Base-by-base conservation (phyloP, 2,113 vertebrate genomes). In the Gavia stellata region DNA sequence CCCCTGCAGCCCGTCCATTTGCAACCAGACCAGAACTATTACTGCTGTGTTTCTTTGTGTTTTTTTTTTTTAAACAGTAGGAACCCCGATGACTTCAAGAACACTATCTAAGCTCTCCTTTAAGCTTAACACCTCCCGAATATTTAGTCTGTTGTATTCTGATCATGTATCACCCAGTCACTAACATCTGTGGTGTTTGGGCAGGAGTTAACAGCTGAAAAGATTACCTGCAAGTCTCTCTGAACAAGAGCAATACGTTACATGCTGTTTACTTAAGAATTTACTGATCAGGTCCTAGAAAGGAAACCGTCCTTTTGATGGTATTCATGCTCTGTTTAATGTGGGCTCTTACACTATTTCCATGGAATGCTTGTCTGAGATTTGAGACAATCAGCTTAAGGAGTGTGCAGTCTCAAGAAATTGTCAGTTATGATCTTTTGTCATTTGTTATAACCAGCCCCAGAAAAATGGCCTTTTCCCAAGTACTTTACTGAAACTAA, bases 201-300 rank as follows among this genome's bases (percentile, higher is more conserved):
- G 75, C 59, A 94, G 31, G 82, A 80, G 42, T 66, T 58, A 86
- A 71, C 59, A 83, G 50, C 62, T 86, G 59, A 86, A 92, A 63
- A 82, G 70, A 90, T 75, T 44, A 92, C 88, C 92, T 62, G 45
- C 71, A 83, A 90, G 53, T 58, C n/a, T 81, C 71, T 93, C 45
- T 92, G 82, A 92, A 88, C 71, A 73, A 40, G 10, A 66, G 45
- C 36, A 92, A 61, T 73, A 93, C 0, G 1, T 80, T 92, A 88
- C 42, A 62, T 25, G 33, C 18, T 83, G 86, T 83, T 95, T 95
- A 90, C 72, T 78, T 81, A 80, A 83, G 75, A 91, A 94, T 94
- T 94, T 94, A 92, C 55, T 58, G 50, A 71, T 55, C 88, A 84
- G 72, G 68, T 42, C 47, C 56, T 74, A 34, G 71, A 88, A 92